These are phyloP conservation scores for Loripinus fragilis DNA, from an alignment of 2,888 invertebrate species.

Conservation along the genomic window DNA sequence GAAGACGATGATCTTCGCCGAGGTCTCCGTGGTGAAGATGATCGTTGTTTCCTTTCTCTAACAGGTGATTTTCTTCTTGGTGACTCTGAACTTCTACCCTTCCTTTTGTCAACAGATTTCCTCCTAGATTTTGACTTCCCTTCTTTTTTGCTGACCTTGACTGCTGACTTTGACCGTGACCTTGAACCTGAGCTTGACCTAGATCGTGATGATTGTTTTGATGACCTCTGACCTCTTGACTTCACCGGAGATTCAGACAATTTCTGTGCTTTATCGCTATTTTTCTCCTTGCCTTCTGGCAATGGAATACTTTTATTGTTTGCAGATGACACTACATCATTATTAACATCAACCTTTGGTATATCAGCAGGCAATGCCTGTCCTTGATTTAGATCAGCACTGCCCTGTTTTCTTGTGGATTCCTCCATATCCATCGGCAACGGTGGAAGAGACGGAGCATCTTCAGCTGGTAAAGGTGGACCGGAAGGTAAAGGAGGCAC, in stretches of 20 bases:
- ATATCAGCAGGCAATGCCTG: background rate
- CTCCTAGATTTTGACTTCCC: slow-evolving; percentile 3
- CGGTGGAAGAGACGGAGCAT: slow-evolving; percentile 11
- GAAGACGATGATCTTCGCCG: slow-evolving; percentile 37
- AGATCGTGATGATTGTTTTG: slow-evolving; percentile 23
- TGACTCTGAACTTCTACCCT: background rate
- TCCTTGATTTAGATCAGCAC: background rate
- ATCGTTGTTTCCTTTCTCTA: slow-evolving; percentile 34
- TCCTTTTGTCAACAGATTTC: slow-evolving; percentile 1
- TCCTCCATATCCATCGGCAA: slow-evolving; percentile 1
- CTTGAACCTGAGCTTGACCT: slow-evolving; percentile 40
- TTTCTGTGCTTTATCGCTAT: slow-evolving; percentile 3
- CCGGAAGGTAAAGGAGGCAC: background rate
- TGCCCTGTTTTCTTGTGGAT: background rate
- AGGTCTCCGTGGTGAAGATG: slow-evolving; percentile 46
- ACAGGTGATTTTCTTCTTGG: slow-evolving; percentile 19
- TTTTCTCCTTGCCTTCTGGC: background rate
- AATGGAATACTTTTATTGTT: slow-evolving; percentile 48
- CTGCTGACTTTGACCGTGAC: slow-evolving; percentile 45
- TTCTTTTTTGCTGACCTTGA: slow-evolving; percentile 22
- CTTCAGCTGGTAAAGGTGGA: background rate
- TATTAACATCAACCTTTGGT: background rate
- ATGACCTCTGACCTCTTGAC: slow-evolving; percentile 29
- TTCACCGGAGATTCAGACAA: slow-evolving; percentile 30
- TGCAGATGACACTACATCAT: slow-evolving; percentile 39